phyloP scores from a whole-genome alignment of 2,888 invertebrate species.

The Caenorhabditis sulstoni region DNA sequence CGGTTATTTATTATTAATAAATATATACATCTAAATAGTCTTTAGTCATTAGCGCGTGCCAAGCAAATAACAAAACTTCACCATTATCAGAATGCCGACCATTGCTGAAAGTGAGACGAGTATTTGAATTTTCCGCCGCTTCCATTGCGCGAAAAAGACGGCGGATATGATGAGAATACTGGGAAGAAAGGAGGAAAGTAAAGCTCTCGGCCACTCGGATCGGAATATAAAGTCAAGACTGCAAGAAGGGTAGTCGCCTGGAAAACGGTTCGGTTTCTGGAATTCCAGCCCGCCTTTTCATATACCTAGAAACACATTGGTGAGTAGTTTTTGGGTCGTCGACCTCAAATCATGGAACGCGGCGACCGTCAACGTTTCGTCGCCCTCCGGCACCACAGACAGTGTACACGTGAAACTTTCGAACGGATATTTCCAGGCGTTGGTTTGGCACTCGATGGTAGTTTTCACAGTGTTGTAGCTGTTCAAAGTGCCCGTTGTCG shows the following conservation, averaged over 20 bases:
- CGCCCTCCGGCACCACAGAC: slow-evolving; percentile 48
- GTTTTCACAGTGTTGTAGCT: slow-evolving; percentile 50
- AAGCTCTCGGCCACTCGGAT: slow-evolving; percentile 71
- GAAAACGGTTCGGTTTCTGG: no score
- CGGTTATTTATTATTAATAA: no score
- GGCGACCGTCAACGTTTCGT: slow-evolving; percentile 68
- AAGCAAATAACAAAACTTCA: slow-evolving; percentile 7
- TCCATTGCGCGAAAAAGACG: slow-evolving; percentile 77
- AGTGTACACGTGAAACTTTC: slow-evolving; percentile 69
- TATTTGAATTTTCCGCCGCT: slow-evolving; percentile 75
- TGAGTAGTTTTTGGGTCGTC: slow-evolving; percentile 57
- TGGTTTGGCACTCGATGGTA: slow-evolving; percentile 63
- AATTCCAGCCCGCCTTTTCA: no score
- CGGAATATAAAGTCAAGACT: slow-evolving; percentile 63
- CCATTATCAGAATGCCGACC: slow-evolving; percentile 74
- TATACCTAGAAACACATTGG: slow-evolving; percentile 36
- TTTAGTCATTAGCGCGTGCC: no score
- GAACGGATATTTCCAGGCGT: slow-evolving; percentile 78
- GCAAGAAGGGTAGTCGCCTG: slow-evolving; percentile 71
- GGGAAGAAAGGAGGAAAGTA: slow-evolving; percentile 75
- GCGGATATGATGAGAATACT: slow-evolving; percentile 75
- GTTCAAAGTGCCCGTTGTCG: slow-evolving; percentile 39
- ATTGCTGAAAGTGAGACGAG: slow-evolving; percentile 72
- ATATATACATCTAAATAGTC: no score
- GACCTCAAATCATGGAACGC: slow-evolving; percentile 69